Base-by-base conservation (phyloP, 2,888 invertebrate species). In the Entomobrya multifasciata region DNA sequence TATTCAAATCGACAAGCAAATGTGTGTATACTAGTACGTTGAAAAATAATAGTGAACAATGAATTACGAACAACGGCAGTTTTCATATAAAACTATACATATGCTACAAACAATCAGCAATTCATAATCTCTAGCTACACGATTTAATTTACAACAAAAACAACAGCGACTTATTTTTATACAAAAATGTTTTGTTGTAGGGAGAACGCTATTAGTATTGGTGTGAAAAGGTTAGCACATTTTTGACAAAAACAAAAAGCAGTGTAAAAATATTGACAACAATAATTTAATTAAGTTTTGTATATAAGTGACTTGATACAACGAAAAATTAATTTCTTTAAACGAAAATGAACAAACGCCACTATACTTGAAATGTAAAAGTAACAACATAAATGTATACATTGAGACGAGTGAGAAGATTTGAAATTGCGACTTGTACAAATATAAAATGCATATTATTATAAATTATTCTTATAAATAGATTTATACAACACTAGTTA, bases 1-100 rank as follows among this genome's bases (percentile, higher is more conserved):
- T 85, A 79, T 85, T 41, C 20, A 77, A 85, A 47, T 62, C 78
- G 85, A 85, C 85, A 85, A 85, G 85, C 79, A 72, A 36, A 65
- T 85, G 79, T 67, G 70, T 83, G 60, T 83, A 77, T 65, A 67
- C 47, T 76, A 65, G 55, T 17, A 67, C 47, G 41, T 67, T 44
- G n/a, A 10, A 49, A 8, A 15, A n/a, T n/a, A 49, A 15, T 78
- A 60, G 25, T 60, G 77, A 60, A 78, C 44, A 13, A 78, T 44
- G 30, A 81, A 72, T 44, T 49, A 22, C 49, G 15, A 83, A 76
- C 65, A 36, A 52, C 20, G 36, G 67, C 22, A 49, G 74, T 74
- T 74, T 74, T 17, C n/a, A 74, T 74, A 47, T 49, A 76, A 81
- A 72, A 62, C 49, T 22, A 52, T 47, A 47, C 15, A 70, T 2